Base-by-base conservation (phyloP, 2,888 invertebrate genomes). In the Uloborus plumipes region DNA sequence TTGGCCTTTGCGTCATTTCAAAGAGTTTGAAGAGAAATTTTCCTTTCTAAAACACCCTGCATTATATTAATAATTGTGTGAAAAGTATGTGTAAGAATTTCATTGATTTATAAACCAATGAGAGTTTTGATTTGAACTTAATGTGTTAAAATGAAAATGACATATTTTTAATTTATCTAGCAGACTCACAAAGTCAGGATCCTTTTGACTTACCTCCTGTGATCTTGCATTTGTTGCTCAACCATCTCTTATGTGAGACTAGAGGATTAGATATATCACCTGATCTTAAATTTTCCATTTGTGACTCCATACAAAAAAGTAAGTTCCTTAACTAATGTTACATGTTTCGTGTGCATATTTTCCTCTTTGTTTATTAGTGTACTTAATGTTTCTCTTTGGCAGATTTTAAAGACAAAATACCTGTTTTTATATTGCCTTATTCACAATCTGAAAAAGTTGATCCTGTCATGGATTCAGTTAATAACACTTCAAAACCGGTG, bases 141-240 rank as follows among this genome's bases (percentile, higher is more conserved):
- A 39, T 39, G 9, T 39, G 1, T 39, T 39, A 6, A n/a, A n/a
- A 39, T 39, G 39, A 4, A 1, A 7, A 11, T 39, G 9, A 39
- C 3, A 39, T 2, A 0, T 39, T 39, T 11, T 9, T 39, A 55
- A 50, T 74, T 58, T 39, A 6, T 39, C 9, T 11, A 39, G 3
- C 22, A 71, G 77, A 78, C 47, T 58, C 66, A 64, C 53, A 69
- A 39, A 67, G 53, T 85, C 92, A 92, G 89, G 94, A 95, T 86
- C 92, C 97, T 87, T 94, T 95, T 92, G 96, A 97, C 91, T 94
- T 95, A 87, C 94, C 94, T 85, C 94, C 96, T 87, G 96, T 97
- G 91, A 93, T 96, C 85, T 91, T 97, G 87, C 95, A 97, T 90
- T 91, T 94, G 86, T 92, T 97, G 86, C 91, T 97, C 73, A 91